Conservation (phyloP, 2,888 invertebrate species). For the Ryuthela nishihirai region DNA sequence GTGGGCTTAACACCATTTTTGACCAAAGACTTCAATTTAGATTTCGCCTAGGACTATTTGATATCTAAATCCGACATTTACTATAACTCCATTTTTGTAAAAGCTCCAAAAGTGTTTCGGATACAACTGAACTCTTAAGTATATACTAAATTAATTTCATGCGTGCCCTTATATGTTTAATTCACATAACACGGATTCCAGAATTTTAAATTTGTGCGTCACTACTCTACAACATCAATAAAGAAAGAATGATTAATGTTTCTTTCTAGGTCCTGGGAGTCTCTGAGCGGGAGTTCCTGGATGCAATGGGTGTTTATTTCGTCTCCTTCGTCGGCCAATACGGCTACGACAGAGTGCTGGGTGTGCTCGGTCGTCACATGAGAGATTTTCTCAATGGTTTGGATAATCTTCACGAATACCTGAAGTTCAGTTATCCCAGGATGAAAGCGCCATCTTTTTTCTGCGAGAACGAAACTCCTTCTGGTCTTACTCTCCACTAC, state of each 20-base stretch:
- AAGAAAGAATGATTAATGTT: not conserved
- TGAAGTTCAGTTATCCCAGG: slow-evolving; percentile 91
- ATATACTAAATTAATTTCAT: too few species aligned
- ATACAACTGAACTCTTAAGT: too few species aligned
- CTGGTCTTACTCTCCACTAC: slow-evolving; percentile 89
- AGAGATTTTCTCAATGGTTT: slow-evolving; percentile 89
- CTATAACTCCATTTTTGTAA: too few species aligned
- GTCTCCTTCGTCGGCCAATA: slow-evolving; percentile 91
- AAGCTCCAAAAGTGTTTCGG: too few species aligned
- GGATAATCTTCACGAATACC: slow-evolving; percentile 94
- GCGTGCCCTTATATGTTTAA: too few species aligned
- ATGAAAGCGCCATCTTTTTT: slow-evolving; percentile 92
- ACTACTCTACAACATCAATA: too few species aligned
- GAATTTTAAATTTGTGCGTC: too few species aligned
- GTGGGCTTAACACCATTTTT: too few species aligned
- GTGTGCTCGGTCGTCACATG: slow-evolving; percentile 79
- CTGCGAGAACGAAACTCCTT: slow-evolving; percentile 89
- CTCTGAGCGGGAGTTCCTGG: slow-evolving; percentile 85
- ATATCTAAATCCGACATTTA: too few species aligned
- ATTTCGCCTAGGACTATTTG: too few species aligned
- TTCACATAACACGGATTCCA: too few species aligned
- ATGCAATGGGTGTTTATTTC: slow-evolving; percentile 90
- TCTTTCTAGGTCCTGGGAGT: slow-evolving; percentile 71
- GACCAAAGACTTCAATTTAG: too few species aligned
- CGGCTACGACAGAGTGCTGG: slow-evolving; percentile 86